Base-by-base conservation (phyloP, 2,888 invertebrate genomes). In the Ophion obscuratus region DNA sequence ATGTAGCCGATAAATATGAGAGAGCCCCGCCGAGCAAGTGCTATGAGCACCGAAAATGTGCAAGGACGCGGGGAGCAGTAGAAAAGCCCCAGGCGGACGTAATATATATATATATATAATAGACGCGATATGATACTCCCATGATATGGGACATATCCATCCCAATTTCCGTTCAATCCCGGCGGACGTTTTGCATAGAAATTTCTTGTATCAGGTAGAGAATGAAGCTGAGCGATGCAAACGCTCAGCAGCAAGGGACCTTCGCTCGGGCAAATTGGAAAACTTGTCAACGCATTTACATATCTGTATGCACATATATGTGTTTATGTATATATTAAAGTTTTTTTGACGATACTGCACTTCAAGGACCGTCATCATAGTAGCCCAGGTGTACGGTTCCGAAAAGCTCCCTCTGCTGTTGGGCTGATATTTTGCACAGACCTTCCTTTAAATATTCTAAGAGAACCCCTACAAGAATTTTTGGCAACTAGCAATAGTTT, bases 261-360 rank as follows among this genome's bases (percentile, higher is more conserved):
- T 81, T 85, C 71, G 59, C 79, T 40, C 85, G 80, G 78, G 87
- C 74, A 91, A 91, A 91, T 91, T 90, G 91, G 88, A 90, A 91
- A 90, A 89, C 90, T 90, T 90, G 89, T 85, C 87, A 87, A 81
- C 87, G 76, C 85, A 44, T 75, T 59, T 62, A 64, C 40, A 75
- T 47, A 20, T 59, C 40, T 61, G 36, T 44, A 31, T 31, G 20
- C 59, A 59, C 36, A 24, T 17, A 75, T 47, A 24, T 57, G 73
- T 66, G 78, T 84, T 66, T 81, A 67, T 59, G 7, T 14, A 24
- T 59, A 14, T 36, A 36, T 20, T 11, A 57, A 17, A 53, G 53
- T 17, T 2, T 11, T 53, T 53, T 53, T 17, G 53, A 53, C 17
- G 53, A 53, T 17, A 1, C 4, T 53, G 53, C 53, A 53, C 53